These are phyloP conservation scores for Halisarca cf. caerulea DNA, from an alignment of 37 sponge, comb jelly and placozoan species.

Conservation along the genomic window DNA sequence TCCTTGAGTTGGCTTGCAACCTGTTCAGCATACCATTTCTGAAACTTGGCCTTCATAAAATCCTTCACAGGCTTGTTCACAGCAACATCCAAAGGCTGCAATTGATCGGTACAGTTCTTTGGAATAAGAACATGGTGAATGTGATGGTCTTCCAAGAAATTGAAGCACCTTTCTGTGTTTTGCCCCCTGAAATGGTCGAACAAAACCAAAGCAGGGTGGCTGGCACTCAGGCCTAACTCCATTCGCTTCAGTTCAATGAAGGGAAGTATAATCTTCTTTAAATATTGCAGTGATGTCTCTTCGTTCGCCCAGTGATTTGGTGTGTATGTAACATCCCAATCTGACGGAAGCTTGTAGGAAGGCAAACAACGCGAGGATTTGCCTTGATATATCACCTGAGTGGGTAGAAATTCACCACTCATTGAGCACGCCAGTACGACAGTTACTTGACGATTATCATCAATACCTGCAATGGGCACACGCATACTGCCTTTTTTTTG, in stretches of 20 bases:
- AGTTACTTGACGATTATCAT: conserved; percentile 54
- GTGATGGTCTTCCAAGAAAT: conserved; percentile 44
- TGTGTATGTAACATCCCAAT: conserved; percentile 63
- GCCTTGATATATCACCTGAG: conserved; percentile 58
- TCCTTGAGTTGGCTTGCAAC: too few relatives aligned
- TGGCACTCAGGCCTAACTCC: neutral
- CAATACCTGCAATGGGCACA: conserved; percentile 48
- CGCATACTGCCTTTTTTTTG: conserved; percentile 29
- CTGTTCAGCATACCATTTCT: too few relatives aligned
- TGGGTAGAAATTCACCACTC: conserved; percentile 49
- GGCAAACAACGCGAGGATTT: conserved; percentile 47
- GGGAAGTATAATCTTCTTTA: conserved; percentile 50
- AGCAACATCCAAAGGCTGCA: conserved; percentile 58
- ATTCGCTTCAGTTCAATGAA: conserved; percentile 31
- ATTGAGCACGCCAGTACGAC: conserved; percentile 48
- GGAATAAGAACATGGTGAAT: conserved; percentile 56
- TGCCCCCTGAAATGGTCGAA: conserved; percentile 41
- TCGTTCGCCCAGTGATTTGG: conserved; percentile 64
- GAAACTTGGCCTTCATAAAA: conserved; percentile 30
- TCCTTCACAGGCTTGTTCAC: conserved; percentile 68
- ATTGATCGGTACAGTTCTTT: conserved; percentile 45
- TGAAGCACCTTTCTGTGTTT: neutral
- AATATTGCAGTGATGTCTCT: conserved; percentile 44
- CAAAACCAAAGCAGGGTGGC: conserved; percentile 31
- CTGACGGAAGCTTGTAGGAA: conserved; percentile 29